phyloP scores from a whole-genome alignment of 2,113 vertebrate genomes.

The Madoqua kirkii region DNA sequence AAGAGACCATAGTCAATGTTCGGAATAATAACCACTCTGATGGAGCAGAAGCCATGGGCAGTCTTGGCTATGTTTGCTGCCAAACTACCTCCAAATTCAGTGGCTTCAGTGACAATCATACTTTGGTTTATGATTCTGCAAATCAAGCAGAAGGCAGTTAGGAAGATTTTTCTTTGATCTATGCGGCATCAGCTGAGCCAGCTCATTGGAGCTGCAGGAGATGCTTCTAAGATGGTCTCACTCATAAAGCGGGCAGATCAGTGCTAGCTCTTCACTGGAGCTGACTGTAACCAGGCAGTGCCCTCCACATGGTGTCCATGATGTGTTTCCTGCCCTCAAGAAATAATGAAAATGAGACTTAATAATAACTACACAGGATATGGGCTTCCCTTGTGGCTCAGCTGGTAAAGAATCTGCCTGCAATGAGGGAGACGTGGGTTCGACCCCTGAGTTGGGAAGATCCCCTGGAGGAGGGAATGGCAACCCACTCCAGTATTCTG shows the following conservation, averaged over 20 bases:
- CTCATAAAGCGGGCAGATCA: no score
- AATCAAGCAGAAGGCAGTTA: not conserved
- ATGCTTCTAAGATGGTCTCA: not conserved
- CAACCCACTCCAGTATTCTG: not conserved
- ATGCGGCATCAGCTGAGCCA: accelerated
- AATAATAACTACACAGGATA: not conserved
- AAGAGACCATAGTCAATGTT: not conserved
- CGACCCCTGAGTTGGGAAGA: not conserved
- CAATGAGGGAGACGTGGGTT: not conserved
- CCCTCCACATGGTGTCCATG: accelerated
- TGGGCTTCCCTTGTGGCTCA: not conserved
- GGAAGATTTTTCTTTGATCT: not conserved
- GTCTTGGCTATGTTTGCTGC: not conserved
- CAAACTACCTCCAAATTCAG: not conserved
- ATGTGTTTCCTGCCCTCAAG: not conserved
- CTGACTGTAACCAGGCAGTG: not conserved
- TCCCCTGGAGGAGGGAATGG: not conserved
- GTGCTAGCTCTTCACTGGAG: not conserved
- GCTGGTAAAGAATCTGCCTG: not conserved
- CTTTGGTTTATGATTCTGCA: not conserved
- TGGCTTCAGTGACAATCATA: not conserved
- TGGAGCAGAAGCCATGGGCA: not conserved
- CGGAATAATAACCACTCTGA: not conserved
- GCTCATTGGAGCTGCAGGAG: not conserved
- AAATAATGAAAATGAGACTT: not conserved